Percentiles rank a stretch among this genome's conserved stretches.
phyloP scores from a whole-genome alignment of 2,797 vertebrate genomes.

The Pseudomugil gertrudae region DNA sequence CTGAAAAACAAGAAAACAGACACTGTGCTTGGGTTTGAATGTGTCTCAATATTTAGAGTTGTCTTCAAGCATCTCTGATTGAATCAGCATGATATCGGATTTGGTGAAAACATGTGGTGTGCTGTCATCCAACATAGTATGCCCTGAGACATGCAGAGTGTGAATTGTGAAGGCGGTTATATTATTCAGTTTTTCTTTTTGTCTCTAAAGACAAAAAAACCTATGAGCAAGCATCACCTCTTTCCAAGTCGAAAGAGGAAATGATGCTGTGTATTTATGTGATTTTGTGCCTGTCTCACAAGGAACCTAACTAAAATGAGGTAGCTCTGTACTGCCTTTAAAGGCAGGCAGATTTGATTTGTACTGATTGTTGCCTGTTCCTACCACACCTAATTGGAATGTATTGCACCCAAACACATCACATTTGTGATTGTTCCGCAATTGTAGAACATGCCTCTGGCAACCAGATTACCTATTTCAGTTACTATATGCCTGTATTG shows the following conservation, averaged over 20 bases:
- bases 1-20: slow-evolving; percentile 4
- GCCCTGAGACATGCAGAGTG: slow-evolving; percentile 56
- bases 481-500: slow-evolving; percentile 29
- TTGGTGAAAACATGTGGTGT: slow-evolving; percentile 67
- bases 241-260: not conserved
- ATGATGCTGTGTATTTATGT: slow-evolving; percentile 2
- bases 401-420: slow-evolving; percentile 33
- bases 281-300: slow-evolving; percentile 1
- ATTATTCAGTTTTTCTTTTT: slow-evolving; percentile 4
- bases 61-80: slow-evolving; percentile 68
- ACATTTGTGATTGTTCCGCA: slow-evolving; percentile 27
- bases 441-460: slow-evolving; percentile 39
- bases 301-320: not conserved
- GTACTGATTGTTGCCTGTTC: slow-evolving; percentile 33
- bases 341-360: slow-evolving; percentile 32
- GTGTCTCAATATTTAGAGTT: slow-evolving; percentile 57
- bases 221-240: slow-evolving; percentile 15
- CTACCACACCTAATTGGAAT: slow-evolving; percentile 34
- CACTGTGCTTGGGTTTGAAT: slow-evolving; percentile 15
- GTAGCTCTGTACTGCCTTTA: slow-evolving; percentile 15
- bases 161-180: slow-evolving; percentile 49
- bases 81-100: slow-evolving; percentile 70
- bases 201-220: slow-evolving; percentile 30
- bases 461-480: slow-evolving; percentile 46
- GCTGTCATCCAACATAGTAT: slow-evolving; percentile 66